These are phyloP conservation scores for Pangasius larnaudii DNA, from an alignment of 2,797 vertebrate genomes.

Conservation along the genomic window DNA sequence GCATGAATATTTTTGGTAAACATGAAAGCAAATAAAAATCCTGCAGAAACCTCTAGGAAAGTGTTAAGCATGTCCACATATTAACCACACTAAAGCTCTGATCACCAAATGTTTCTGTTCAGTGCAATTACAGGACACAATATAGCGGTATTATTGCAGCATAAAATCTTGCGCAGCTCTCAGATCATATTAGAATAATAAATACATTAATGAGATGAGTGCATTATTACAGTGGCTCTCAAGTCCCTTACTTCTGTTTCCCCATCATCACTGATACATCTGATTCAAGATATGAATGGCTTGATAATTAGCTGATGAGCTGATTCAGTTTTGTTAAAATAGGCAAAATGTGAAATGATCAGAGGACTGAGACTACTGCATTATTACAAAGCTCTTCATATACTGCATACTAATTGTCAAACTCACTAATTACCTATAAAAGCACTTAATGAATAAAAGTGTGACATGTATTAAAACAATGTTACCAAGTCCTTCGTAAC, in stretches of 20 bases:
- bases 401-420: slow-evolving; percentile 16
- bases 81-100: slow-evolving; percentile 4
- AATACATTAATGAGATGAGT: slow-evolving; percentile 27
- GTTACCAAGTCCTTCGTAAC: slow-evolving; percentile 1
- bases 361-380: background rate
- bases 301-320: slow-evolving; percentile 22
- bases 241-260: slow-evolving; percentile 9
- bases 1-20: slow-evolving; percentile 35
- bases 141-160: background rate
- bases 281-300: slow-evolving; percentile 19
- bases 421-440: background rate
- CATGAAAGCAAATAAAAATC: slow-evolving; percentile 13
- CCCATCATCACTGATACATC: slow-evolving; percentile 4
- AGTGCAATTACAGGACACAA: slow-evolving; percentile 10
- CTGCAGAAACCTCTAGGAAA: background rate
- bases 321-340: slow-evolving; percentile 16
- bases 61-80: slow-evolving; percentile 16
- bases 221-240: slow-evolving; percentile 16
- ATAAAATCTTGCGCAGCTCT: slow-evolving; percentile 7
- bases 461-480: background rate
- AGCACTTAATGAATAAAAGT: slow-evolving; percentile 13
- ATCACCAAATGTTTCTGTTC: background rate
- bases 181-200: slow-evolving; percentile 35
- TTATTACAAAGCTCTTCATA: slow-evolving; percentile 10
- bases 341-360: slow-evolving; percentile 10